Evolutionary conservation across 2,888 invertebrate genomes (phyloP), one percentile per base, ranked within the genome.

Genomic region (Cerceris rybyensis): DNA sequence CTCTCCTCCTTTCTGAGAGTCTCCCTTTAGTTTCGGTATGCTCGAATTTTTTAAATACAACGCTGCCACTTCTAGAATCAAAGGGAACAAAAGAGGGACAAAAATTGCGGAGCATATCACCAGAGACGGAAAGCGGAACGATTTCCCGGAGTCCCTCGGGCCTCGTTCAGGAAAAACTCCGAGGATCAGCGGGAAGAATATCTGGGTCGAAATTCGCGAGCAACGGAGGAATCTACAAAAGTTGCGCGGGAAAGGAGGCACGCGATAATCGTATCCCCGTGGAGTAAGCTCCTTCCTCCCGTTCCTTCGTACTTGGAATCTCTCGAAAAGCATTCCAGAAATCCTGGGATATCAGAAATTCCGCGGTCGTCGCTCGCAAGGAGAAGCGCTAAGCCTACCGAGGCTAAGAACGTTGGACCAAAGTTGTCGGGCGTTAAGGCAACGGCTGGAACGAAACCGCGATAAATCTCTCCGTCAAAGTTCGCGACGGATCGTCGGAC

Each of bases 171-270:
- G n/a, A 55, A 70, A 74, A 77, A 70, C 60, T 68, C 43, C 65
- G 74, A 77, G 66, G 65, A 59, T 65, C 54, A 61, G 70, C 69
- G 66, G 66, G 77, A 70, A 60, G 65, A 59, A 60, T 43, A 64
- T 57, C 55, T 50, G n/a, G 50, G 50, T 50, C n/a, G 50, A 50
- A 50, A 50, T 11, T 50, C 50, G n/a, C 50, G n/a, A 50, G 50
- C n/a, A n/a, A 6, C 50, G 28, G 28, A 50, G 13, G 50, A 6
- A n/a, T 2, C 50, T 6, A 5, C n/a, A n/a, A 50, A 50, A n/a
- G 7, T 7, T 13, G n/a, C 13, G 50, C 1, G 11, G 1, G 46
- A 46, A 46, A 8, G 46, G 46, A 46, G n/a, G 11, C 28, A 28
- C 28, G n/a, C 5, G 50, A 5, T 7, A 50, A 50, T 50, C 50